Base-by-base conservation (phyloP, 1,140 invertebrate species). In the Aphaenogaster rudis region DNA sequence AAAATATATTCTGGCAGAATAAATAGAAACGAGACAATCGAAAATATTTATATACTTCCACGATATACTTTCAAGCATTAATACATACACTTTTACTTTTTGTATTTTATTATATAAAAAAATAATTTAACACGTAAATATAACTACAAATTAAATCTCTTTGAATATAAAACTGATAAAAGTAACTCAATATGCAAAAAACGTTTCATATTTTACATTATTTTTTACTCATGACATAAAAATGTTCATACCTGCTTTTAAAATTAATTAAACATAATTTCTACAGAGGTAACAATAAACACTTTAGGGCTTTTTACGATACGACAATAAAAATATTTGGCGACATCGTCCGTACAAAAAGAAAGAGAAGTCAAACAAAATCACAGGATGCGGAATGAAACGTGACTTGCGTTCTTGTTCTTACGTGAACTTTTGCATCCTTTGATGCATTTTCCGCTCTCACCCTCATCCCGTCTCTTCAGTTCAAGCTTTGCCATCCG, bases 321-420 rank as follows among this genome's bases (percentile, higher is more conserved):
- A 63, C 9, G 42, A 80, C n/a, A 67, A 67, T 33, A 54, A 71
- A 81, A 57, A 71, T 71, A 52, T 81, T 81, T 21, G 5, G 5
- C 21, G 36, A 54, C 15, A n/a, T 28, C 33, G 36, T 64, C 5
- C 33, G 4, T 50, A 9, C n/a, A 42, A 54, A 52, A 52, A 52
- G 45, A 36, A 50, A 72, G 13, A 71, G 39, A 64, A 50, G 36
- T 64, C 59, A 42, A 79, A 79, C 50, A 79, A 86, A 79, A 86
- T 77, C 82, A 67, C 45, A 33, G 45, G 66, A 86, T 39, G 79
- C 33, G 67, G 57, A 86, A 81, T 81, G 78, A 86, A 79, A 86
- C 82, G 63, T 84, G 54, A 84, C 80, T 86, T 57, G 42, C 45
- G 54, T 86, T 81, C 21, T 81, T 39, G 63, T 69, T 81, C 76